phyloP scores from a whole-genome alignment of 1,140 invertebrate species.

The Calycopis cecrops region DNA sequence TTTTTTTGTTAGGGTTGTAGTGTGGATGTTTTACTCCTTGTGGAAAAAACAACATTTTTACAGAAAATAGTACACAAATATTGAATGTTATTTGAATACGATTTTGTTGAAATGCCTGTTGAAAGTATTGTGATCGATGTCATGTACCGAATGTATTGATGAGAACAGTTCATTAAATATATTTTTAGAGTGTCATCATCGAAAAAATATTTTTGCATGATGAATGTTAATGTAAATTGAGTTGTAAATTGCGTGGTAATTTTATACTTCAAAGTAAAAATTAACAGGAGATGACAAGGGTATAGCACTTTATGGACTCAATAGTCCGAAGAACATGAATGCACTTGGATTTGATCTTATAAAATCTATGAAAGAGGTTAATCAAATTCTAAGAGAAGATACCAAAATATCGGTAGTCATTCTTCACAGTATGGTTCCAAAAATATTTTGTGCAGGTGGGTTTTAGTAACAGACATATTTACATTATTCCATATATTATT shows the following conservation, averaged over 20 bases:
- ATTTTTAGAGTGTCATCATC: no score
- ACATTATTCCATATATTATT: neutral
- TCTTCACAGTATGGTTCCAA: conserved; percentile 90
- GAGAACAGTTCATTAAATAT: no score
- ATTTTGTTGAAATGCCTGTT: no score
- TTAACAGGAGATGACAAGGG: conserved; percentile 79
- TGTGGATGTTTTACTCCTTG: conserved; percentile 32
- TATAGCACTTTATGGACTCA: conserved; percentile 87
- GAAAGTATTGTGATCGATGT: no score
- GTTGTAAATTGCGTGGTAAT: no score
- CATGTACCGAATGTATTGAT: no score
- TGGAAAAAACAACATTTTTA: conserved; percentile 12
- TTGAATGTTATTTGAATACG: no score
- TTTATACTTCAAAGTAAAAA: no score
- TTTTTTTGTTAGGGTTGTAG: conserved; percentile 25
- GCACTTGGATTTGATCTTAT: conserved; percentile 83
- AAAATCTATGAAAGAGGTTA: conserved; percentile 78
- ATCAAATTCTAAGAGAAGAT: conserved; percentile 84
- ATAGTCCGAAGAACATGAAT: conserved; percentile 89
- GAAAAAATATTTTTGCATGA: no score
- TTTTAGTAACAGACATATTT: neutral
- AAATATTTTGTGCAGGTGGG: conserved; percentile 91
- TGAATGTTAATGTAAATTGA: no score
- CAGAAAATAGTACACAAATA: no score
- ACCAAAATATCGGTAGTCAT: conserved; percentile 87